Percentiles rank a stretch among this genome's conserved stretches.
These are phyloP conservation scores for Hyposoter didymator DNA, from an alignment of 2,888 invertebrate genomes.

Conservation along the genomic window DNA sequence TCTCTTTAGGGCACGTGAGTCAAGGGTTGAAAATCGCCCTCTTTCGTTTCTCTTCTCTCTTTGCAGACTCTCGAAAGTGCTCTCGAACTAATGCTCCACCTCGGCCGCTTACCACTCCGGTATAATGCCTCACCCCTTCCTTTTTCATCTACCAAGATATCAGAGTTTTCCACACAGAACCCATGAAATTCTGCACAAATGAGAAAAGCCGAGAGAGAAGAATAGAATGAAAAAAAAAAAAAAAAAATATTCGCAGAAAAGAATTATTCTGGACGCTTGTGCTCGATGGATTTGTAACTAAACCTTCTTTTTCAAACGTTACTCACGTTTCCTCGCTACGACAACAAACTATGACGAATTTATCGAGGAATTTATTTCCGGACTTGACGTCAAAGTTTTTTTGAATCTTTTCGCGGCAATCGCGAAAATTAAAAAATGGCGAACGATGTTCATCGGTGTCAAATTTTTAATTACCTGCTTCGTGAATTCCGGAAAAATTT, in stretches of 20 bases:
- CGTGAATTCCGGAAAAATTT: too few species aligned
- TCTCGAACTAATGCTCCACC: constrained; percentile 66
- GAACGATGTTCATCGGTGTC: too few species aligned
- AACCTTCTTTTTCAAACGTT: constrained; percentile 16
- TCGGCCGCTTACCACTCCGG: constrained; percentile 51
- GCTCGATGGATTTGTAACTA: constrained; percentile 63
- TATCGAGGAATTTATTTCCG: background rate
- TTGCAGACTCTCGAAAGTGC: constrained; percentile 61
- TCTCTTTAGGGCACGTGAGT: constrained; percentile 42
- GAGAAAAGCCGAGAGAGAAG: constrained; percentile 21
- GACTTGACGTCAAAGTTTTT: background rate
- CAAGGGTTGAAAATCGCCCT: constrained; percentile 38
- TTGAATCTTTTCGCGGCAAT: too few species aligned
- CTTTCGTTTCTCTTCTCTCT: constrained; percentile 34
- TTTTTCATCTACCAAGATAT: constrained; percentile 46
- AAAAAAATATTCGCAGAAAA: constrained; percentile 13
- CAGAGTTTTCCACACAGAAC: constrained; percentile 34
- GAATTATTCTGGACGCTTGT: constrained; percentile 63
- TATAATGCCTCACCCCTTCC: constrained; percentile 52
- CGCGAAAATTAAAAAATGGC: too few species aligned
- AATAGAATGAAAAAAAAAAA: constrained; percentile 39
- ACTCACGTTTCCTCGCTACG: background rate
- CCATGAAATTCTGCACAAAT: constrained; percentile 19
- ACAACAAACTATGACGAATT: constrained; percentile 42
- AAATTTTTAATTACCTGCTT: too few species aligned